phyloP scores from a whole-genome alignment of 2,113 vertebrate species.

The Coturnix japonica region DNA sequence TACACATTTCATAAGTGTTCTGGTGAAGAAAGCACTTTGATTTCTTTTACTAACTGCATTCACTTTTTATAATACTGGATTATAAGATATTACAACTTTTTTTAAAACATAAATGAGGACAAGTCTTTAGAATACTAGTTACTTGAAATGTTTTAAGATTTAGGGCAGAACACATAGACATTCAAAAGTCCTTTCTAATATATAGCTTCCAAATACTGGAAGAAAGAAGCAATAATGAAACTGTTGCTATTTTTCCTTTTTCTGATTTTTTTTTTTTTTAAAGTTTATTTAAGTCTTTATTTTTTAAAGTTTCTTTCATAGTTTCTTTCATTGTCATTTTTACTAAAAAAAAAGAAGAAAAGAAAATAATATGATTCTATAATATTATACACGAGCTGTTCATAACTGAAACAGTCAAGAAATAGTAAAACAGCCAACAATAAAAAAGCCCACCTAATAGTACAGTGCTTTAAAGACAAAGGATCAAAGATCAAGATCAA shows the following conservation, averaged over 20 bases:
- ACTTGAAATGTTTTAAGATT: background rate
- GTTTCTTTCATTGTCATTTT: background rate
- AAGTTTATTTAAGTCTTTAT: background rate
- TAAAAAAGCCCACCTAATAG: rapidly evolving
- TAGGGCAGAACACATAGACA: background rate
- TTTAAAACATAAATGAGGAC: background rate
- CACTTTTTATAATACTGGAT: background rate
- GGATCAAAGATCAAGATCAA: background rate
- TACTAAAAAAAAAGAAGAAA: background rate
- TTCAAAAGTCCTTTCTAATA: background rate
- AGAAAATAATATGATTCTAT: background rate
- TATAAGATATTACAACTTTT: no score
- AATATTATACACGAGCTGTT: background rate
- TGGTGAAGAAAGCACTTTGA: background rate
- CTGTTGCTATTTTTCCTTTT: background rate
- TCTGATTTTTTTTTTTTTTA: background rate
- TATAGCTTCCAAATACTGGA: background rate
- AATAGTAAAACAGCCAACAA: background rate
- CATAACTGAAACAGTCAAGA: background rate
- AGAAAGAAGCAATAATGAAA: background rate
- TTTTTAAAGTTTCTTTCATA: background rate
- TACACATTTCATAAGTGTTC: background rate
- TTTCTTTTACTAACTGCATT: background rate
- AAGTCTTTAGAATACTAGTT: background rate
- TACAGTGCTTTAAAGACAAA: background rate